These are phyloP conservation scores for Stenotaenia linearis DNA, from an alignment of 2,888 invertebrate genomes.

Conservation along the genomic window DNA sequence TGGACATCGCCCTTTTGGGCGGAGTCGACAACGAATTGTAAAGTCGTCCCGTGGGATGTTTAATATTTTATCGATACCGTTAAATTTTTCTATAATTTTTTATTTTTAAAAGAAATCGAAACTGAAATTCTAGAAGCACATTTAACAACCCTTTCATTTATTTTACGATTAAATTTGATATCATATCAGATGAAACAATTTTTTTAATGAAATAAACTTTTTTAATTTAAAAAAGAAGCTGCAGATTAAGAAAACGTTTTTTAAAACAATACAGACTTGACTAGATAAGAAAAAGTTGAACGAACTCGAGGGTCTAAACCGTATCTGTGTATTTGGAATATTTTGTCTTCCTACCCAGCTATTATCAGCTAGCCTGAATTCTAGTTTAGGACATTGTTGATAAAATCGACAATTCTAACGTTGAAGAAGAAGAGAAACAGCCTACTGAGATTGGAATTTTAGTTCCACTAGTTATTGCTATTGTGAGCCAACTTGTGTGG, in stretches of 20 bases:
- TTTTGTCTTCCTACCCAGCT: neutral
- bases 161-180: too few species aligned
- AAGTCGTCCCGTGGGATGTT: neutral
- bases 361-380: neutral
- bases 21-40: neutral
- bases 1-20: neutral
- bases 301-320: neutral
- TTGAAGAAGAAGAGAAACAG: neutral
- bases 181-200: neutral
- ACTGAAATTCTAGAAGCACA: too few species aligned
- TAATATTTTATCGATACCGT: neutral
- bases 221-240: neutral
- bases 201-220: neutral
- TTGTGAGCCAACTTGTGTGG: too few species aligned
- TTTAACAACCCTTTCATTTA: neutral
- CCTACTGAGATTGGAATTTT: neutral
- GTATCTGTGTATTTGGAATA: neutral
- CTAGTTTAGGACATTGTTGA: neutral
- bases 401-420: neutral
- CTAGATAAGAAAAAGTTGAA: neutral
- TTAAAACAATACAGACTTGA: neutral
- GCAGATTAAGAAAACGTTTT: neutral
- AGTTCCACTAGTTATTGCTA: too few species aligned
- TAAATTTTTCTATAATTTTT: neutral
- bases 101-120: neutral